phyloP scores from a whole-genome alignment of 30 jellyfish, hydroid and myxozoan species.

The Chrysaora quinquecirrha region DNA sequence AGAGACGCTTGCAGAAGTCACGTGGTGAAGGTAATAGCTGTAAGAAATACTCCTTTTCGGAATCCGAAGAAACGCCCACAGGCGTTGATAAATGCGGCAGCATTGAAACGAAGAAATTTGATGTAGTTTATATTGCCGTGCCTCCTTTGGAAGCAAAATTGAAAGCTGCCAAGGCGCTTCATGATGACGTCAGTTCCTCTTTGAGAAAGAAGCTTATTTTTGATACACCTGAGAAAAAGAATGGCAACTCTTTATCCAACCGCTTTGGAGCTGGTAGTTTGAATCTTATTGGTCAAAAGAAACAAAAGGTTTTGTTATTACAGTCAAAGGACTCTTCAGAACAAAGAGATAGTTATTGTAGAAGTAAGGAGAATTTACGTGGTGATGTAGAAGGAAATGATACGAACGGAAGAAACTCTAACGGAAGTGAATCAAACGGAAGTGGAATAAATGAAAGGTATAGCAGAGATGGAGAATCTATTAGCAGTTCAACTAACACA shows the following conservation, averaged over 20 bases:
- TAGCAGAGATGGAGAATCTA: not conserved
- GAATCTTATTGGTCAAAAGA: not conserved
- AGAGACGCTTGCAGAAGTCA: slow-evolving; percentile 9
- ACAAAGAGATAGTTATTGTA: no score
- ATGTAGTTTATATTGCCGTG: slow-evolving; percentile 28
- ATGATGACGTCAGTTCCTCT: slow-evolving; percentile 8
- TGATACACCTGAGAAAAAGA: slow-evolving; percentile 15
- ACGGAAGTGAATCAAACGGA: slow-evolving; percentile 5
- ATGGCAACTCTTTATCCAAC: not conserved
- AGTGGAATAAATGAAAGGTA: not conserved
- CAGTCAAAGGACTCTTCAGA: no score
- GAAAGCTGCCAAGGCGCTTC: not conserved
- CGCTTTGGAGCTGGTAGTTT: slow-evolving; percentile 6
- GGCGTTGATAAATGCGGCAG: not conserved
- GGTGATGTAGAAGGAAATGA: not conserved
- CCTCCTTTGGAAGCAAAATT: not conserved
- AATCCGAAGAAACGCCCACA: slow-evolving; percentile 49
- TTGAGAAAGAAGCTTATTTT: slow-evolving; percentile 42
- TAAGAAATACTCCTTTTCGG: not conserved
- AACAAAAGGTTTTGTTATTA: no score
- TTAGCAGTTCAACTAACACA: not conserved
- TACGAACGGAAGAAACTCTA: not conserved
- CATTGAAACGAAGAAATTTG: not conserved
- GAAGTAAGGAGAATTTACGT: not conserved
- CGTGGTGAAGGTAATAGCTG: not conserved